These are phyloP conservation scores for Heliothis subflexa DNA, from an alignment of 1,140 invertebrate genomes.

Conservation along the genomic window DNA sequence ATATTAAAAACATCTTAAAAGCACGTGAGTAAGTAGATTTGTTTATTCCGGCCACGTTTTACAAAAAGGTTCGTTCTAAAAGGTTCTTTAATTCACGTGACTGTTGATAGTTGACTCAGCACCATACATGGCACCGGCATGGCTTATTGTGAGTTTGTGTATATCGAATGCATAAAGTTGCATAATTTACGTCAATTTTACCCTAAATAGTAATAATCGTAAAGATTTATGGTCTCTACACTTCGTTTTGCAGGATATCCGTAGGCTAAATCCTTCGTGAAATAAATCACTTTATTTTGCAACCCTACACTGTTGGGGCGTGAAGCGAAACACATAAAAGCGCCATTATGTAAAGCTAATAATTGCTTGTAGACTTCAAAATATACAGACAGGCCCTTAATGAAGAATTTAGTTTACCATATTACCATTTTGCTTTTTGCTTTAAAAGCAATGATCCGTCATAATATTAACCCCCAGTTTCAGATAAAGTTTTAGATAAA, in stretches of 20 bases:
- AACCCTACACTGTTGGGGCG: conserved; percentile 27
- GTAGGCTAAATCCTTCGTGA: not conserved
- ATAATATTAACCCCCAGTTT: too few relatives aligned
- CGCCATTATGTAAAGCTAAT: conserved; percentile 25
- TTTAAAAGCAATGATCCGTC: too few relatives aligned
- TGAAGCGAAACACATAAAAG: conserved; percentile 28
- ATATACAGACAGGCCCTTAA: not conserved
- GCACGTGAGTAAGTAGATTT: too few relatives aligned
- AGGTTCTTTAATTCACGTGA: conserved; percentile 67
- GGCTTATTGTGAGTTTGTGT: conserved; percentile 46
- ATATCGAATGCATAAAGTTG: conserved; percentile 48
- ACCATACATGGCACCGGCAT: conserved; percentile 68
- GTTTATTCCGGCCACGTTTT: too few relatives aligned
- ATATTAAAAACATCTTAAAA: not conserved
- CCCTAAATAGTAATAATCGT: not conserved
- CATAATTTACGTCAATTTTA: conserved; percentile 43
- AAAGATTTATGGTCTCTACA: not conserved
- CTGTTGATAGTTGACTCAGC: conserved; percentile 59
- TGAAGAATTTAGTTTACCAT: not conserved
- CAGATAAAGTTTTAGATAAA: too few relatives aligned
- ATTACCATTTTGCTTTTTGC: too few relatives aligned
- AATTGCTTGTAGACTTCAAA: not conserved
- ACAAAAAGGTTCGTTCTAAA: conserved; percentile 40
- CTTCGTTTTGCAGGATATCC: not conserved
- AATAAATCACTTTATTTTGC: conserved; percentile 42